phyloP scores from a whole-genome alignment of 2,888 invertebrate species.

The Stenchaetothrips biformis region DNA sequence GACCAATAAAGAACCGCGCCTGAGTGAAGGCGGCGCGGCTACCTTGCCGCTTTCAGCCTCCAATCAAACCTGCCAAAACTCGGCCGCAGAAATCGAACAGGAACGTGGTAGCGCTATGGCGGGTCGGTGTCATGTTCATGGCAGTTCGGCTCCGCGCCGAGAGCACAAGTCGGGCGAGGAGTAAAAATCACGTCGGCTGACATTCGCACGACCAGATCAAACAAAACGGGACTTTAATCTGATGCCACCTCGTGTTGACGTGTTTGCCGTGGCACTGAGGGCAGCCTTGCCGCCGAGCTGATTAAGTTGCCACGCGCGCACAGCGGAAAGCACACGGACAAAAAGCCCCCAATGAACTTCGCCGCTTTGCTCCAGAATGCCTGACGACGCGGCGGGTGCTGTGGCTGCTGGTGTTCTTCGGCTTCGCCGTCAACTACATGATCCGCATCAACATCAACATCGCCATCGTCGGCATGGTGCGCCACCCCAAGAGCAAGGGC shows the following conservation, averaged over 20 bases:
- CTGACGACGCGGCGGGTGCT: conserved; percentile 49
- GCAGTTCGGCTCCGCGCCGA: no score
- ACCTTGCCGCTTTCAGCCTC: no score
- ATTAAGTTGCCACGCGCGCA: not conserved
- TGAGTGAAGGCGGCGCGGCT: no score
- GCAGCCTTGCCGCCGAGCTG: not conserved
- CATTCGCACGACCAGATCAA: not conserved
- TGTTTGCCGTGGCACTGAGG: not conserved
- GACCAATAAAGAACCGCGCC: no score
- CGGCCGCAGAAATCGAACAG: no score
- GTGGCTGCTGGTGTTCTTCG: conserved; percentile 60
- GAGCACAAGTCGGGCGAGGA: no score
- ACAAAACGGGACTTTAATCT: not conserved
- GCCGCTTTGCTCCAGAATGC: not conserved
- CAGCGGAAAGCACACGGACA: not conserved
- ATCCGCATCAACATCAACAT: conserved; percentile 62
- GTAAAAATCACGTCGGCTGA: no score
- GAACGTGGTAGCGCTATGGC: no score
- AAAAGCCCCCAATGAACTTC: not conserved
- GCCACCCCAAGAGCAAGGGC: not conserved
- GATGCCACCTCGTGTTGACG: not conserved
- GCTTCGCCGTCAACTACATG: conserved; percentile 66
- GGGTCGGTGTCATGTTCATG: no score
- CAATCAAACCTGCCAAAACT: no score
- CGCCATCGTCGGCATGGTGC: conserved; percentile 62